A percentile compares a stretch with the other conserved stretches of the same genome.
Evolutionary conservation across 2,113 vertebrate species (phyloP).

Genomic region (Vidua chalybeata): DNA sequence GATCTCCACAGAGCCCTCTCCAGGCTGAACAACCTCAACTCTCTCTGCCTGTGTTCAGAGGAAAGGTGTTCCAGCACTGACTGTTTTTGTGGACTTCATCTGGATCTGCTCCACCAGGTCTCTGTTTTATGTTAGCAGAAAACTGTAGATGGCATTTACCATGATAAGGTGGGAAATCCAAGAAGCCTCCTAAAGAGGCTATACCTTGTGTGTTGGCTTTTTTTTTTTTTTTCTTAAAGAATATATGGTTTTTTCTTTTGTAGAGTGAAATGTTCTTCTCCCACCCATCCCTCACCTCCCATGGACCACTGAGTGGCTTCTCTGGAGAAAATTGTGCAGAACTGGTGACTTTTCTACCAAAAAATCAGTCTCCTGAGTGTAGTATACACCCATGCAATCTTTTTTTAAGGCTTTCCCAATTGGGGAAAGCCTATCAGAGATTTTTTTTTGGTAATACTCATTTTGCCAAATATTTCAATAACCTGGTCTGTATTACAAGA

Average conservation of each 20-base stretch:
- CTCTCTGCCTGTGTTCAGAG: background rate
- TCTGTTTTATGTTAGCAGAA: background rate
- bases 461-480: background rate
- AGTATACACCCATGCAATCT: background rate
- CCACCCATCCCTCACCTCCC: fast-evolving
- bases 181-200: background rate
- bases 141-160: background rate
- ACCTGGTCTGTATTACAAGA: background rate
- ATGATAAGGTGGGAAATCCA: background rate
- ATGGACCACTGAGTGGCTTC: fast-evolving
- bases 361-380: background rate
- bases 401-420: background rate
- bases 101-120: background rate
- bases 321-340: background rate
- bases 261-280: background rate
- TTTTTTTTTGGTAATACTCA: background rate
- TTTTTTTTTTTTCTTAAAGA: no score
- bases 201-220: background rate
- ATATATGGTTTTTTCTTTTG: background rate
- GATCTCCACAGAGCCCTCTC: background rate
- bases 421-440: background rate
- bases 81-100: background rate
- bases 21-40: background rate
- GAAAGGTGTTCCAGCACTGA: background rate
- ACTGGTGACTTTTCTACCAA: background rate